Base-by-base conservation (phyloP, 2,888 invertebrate genomes). In the Germaria angustata region DNA sequence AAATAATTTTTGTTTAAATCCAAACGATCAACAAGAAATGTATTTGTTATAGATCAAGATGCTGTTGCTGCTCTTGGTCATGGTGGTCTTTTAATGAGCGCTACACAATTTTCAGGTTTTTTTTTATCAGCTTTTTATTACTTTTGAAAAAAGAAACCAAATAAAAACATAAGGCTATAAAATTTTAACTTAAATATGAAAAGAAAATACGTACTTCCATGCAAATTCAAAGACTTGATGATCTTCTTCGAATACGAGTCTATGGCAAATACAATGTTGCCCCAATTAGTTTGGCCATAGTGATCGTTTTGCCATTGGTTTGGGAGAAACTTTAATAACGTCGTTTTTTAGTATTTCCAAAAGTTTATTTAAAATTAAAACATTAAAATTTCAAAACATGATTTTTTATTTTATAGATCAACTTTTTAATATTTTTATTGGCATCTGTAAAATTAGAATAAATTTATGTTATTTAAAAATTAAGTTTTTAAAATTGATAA, bases 281-380 rank as follows among this genome's bases (percentile, higher is more conserved):
- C 32, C 41, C 57, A 34, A 51, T 69, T 59, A n/a, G 39, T 32
- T 61, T 20, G 44, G n/a, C 22, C 24, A 24, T 46, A 65, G 46
- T 55, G 13, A 13, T 66, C 9, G 22, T 39, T 36, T 61, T 51
- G 20, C 73, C 11, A 34, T 36, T 68, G 39, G 36, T 57, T 65
- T 20, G 5, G n/a, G 36, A 44, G 76, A 72, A 72, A 59, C 63
- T 66, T 81, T 76, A 65, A 53, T 79, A 61, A 51, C 36, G 59
- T 46, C 39, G 9, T 66, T 76, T 72, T 69, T 51, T 32, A 15
- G 2, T 71, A n/a, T 41, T 55, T 73, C 57, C 28, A 55, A 24
- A 78, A 68, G 57, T 65, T 69, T 46, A 72, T 59, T 72, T 49
- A n/a, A 77, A 66, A 73, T 77, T 65, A 63, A 77, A 81, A 53